phyloP scores from a whole-genome alignment of 2,888 invertebrate genomes.

The Coecobrya sp. region DNA sequence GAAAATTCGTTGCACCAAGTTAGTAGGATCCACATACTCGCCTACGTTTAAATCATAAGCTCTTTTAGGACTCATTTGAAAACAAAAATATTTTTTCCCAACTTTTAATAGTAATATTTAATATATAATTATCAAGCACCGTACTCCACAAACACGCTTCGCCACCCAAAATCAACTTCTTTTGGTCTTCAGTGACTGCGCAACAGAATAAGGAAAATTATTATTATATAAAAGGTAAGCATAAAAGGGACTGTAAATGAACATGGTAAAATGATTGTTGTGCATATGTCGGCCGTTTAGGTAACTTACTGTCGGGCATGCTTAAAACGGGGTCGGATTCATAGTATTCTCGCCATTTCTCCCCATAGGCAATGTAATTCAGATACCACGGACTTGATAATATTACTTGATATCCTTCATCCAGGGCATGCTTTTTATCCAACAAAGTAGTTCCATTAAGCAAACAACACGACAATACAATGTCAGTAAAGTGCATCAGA shows the following conservation, averaged over 20 bases:
- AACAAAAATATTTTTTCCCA: too few relatives aligned
- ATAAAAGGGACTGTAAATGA: not conserved
- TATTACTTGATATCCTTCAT: constrained; percentile 90
- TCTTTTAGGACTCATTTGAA: too few relatives aligned
- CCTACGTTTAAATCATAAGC: too few relatives aligned
- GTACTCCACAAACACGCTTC: constrained; percentile 97
- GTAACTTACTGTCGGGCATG: constrained; percentile 80
- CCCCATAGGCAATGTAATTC: constrained; percentile 91
- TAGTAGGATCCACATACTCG: too few relatives aligned
- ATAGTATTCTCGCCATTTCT: constrained; percentile 92
- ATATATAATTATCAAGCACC: too few relatives aligned
- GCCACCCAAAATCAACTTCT: constrained; percentile 92
- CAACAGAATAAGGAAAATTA: not conserved
- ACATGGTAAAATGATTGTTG: too few relatives aligned
- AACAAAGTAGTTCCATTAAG: constrained; percentile 51
- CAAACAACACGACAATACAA: not conserved
- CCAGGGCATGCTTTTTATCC: constrained; percentile 87
- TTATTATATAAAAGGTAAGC: constrained; percentile 8
- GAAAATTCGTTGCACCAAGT: too few relatives aligned
- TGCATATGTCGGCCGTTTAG: too few relatives aligned
- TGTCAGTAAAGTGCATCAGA: too few relatives aligned
- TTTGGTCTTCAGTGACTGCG: too few relatives aligned
- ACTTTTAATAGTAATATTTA: too few relatives aligned
- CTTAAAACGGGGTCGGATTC: constrained; percentile 90
- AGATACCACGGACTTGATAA: constrained; percentile 96